Evolutionary conservation across 2,113 vertebrate species (phyloP).

Genomic region (Cynopterus brachyotis): DNA sequence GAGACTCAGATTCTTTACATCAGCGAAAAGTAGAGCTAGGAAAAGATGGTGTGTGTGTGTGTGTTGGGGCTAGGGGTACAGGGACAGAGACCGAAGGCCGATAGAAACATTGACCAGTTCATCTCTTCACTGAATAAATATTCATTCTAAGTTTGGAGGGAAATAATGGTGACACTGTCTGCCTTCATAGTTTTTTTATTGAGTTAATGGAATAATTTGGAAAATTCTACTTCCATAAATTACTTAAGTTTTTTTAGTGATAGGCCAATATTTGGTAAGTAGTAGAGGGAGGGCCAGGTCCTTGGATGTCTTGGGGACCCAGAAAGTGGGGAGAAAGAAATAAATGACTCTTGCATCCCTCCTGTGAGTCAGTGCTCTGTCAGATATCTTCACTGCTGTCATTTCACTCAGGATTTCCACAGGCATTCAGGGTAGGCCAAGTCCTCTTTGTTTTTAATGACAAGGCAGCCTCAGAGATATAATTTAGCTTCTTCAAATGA

Average conservation of each 20-base stretch:
- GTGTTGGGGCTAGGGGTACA: neutral
- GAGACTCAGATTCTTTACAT: neutral
- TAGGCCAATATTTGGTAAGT: neutral
- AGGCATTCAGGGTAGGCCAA: neutral
- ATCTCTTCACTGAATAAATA: neutral
- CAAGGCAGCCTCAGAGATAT: neutral
- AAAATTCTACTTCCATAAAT: slow-evolving; percentile 5
- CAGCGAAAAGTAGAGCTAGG: neutral
- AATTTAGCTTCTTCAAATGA: neutral
- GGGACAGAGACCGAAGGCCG: neutral
- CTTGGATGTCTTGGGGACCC: neutral
- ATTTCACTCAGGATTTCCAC: neutral
- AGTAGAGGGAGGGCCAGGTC: neutral
- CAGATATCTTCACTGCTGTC: neutral
- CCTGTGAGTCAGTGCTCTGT: neutral
- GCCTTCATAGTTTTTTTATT: neutral
- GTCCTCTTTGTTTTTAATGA: neutral
- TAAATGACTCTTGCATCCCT: neutral
- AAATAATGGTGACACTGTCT: neutral
- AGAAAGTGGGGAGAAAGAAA: neutral
- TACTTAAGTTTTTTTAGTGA: neutral
- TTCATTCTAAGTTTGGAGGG: neutral
- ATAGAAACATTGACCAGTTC: neutral
- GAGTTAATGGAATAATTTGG: neutral
- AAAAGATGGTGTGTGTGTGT: neutral